Conservation (phyloP, 2,888 invertebrate species). For the Cosmia trapezina region DNA sequence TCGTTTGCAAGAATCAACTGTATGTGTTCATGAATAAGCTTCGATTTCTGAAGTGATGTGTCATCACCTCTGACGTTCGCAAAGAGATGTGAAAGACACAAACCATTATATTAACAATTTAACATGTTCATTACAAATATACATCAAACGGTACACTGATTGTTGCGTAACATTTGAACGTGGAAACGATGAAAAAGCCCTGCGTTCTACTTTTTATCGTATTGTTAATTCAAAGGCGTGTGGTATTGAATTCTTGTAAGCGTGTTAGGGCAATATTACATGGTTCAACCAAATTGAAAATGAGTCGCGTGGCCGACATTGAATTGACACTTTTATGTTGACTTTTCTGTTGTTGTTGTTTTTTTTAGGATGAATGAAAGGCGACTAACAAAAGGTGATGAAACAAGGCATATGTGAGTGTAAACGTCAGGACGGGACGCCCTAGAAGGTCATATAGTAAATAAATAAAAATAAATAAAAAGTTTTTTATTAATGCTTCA, state of each 20-base stretch:
- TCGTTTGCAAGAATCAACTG: constrained; percentile 19
- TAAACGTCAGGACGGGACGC: no score
- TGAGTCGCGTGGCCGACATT: not conserved
- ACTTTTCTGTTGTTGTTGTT: not conserved
- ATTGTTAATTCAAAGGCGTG: constrained; percentile 15
- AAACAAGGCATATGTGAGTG: no score
- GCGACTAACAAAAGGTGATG: not conserved
- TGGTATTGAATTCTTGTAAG: constrained; percentile 4
- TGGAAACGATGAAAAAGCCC: constrained; percentile 23
- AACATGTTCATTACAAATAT: constrained; percentile 35
- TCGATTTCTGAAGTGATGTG: constrained; percentile 12
- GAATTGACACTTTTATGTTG: not conserved
- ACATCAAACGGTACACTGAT: constrained; percentile 34
- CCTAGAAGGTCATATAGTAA: not conserved
- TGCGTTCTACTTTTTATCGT: constrained; percentile 26
- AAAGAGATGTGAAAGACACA: constrained; percentile 25
- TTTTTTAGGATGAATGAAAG: not conserved
- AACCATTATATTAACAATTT: constrained; percentile 53
- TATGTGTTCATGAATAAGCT: constrained; percentile 23
- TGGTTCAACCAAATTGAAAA: constrained; percentile 26
- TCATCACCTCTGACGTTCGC: constrained; percentile 32
- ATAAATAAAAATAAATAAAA: no score
- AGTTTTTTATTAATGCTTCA: no score
- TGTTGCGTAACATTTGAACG: constrained; percentile 29
- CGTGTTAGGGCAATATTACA: constrained; percentile 12